Base-by-base conservation (phyloP, 1,140 invertebrate species). In the Drosophila burlai region DNA sequence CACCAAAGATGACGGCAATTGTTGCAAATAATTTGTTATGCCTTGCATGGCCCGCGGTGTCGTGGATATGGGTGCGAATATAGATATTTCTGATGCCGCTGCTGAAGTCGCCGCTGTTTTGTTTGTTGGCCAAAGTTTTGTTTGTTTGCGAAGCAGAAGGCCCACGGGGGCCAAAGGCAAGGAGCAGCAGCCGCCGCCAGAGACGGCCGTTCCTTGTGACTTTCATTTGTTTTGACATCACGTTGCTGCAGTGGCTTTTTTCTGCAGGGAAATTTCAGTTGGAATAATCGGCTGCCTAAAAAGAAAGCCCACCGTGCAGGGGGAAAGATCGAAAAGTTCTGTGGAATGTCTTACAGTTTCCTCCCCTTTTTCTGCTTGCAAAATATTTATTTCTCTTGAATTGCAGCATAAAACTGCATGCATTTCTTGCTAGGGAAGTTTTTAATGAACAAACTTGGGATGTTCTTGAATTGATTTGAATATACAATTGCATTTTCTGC, bases 181-280 rank as follows among this genome's bases (percentile, higher is more conserved):
- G 62, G 72, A 83, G 55, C 52, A 43, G 42, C 47, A 43, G 34
- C 29, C 18, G 18, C 34, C 5, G 49, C 50, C 50, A 49, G 59
- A 60, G 74, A 60, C 66, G 63, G 77, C 74, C 84, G 63, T 77
- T 83, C 67, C 81, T 78, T 81, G 67, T 76, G 84, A 81, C 81
- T 87, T 87, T 87, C 85, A 90, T 90, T 90, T 90, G 85, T 90
- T 90, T 90, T 90, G 85, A 90, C 85, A 90, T 90, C 85, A 89
- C 85, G 84, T 87, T 83, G 81, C 74, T 68, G 80, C 76, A 73
- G 63, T 52, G 64, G 34, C 54, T 55, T 55, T 55, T 55, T 55
- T 38, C 50, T 58, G 43, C 45, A 66, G 61, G 49, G 8, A 49
- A 45, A 46, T 55, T 55, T 55, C 63, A 42, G 69, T 47, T 40